These are phyloP conservation scores for Neosilurus hyrtlii DNA, from an alignment of 2,797 vertebrate species.

Conservation along the genomic window DNA sequence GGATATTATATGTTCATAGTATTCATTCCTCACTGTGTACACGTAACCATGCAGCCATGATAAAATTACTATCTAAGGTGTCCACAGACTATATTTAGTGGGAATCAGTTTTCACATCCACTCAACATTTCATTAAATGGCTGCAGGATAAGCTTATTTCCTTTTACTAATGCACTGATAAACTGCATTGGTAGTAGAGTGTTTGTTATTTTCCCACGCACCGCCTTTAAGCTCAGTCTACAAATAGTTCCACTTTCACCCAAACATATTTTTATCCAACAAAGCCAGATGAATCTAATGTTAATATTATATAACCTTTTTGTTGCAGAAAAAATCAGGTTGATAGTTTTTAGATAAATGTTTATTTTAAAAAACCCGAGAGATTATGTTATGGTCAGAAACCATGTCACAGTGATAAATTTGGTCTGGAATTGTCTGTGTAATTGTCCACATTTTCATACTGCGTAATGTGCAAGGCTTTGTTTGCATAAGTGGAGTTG, in stretches of 20 bases:
- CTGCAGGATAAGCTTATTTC: constrained; percentile 29
- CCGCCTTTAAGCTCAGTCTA: not conserved
- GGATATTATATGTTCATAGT: constrained; percentile 21
- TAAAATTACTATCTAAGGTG: constrained; percentile 20
- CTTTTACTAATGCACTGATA: constrained; percentile 8
- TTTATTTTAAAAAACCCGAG: constrained; percentile 25
- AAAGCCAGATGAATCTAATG: constrained; percentile 23
- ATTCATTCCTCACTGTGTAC: constrained; percentile 16
- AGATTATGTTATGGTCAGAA: constrained; percentile 6
- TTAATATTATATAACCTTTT: not conserved
- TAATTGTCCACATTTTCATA: constrained; percentile 18
- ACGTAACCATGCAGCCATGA: not conserved
- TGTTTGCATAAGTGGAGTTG: constrained; percentile 30
- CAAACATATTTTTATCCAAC: constrained; percentile 38
- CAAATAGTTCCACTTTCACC: constrained; percentile 28
- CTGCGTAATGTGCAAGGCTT: constrained; percentile 26
- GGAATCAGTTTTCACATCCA: constrained; percentile 21
- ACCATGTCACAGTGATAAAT: constrained; percentile 30
- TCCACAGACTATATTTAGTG: constrained; percentile 34
- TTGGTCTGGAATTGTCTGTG: constrained; percentile 15
- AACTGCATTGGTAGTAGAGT: constrained; percentile 2
- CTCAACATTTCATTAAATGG: constrained; percentile 33
- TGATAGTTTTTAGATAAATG: constrained; percentile 25
- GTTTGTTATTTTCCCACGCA: constrained; percentile 18
- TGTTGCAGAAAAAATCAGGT: constrained; percentile 24